These are phyloP conservation scores for Phylloscopus trochilus DNA, from an alignment of 2,113 vertebrate genomes.

Conservation along the genomic window DNA sequence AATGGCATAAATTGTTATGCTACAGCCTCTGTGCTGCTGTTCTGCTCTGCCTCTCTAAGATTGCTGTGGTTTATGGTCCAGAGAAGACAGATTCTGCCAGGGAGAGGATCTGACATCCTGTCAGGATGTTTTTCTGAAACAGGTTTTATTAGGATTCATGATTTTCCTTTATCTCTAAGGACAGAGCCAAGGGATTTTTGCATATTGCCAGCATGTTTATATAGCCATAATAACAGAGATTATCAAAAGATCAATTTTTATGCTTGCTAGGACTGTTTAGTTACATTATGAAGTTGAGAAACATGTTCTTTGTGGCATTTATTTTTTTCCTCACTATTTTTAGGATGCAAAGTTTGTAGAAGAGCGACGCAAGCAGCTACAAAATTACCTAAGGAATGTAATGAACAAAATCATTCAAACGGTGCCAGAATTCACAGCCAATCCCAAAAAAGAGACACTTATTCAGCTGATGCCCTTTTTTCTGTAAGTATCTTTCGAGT, in stretches of 20 bases:
- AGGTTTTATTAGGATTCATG: not conserved
- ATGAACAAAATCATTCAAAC: constrained; percentile 98
- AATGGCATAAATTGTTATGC: not conserved
- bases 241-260: not conserved
- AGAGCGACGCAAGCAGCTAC: constrained; percentile 92
- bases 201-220: not conserved
- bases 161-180: not conserved
- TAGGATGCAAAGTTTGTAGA: constrained; percentile 98
- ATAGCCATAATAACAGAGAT: not conserved
- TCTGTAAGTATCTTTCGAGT: constrained; percentile 78
- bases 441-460: constrained; percentile 91
- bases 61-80: not conserved
- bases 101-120: not conserved
- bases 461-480: constrained; percentile 93
- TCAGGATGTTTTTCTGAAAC: not conserved
- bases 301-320: not conserved
- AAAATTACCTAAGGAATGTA: constrained; percentile 90
- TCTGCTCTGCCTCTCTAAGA: not conserved
- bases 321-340: not conserved
- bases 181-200: not conserved
- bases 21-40: not conserved
- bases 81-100: not conserved
- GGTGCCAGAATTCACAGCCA: constrained; percentile 88
- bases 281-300: not conserved
- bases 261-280: not conserved